A percentile compares a stretch with the other conserved stretches of the same genome.
Evolutionary conservation across 2,797 vertebrate genomes (phyloP).

Genomic region (Chelmon rostratus): DNA sequence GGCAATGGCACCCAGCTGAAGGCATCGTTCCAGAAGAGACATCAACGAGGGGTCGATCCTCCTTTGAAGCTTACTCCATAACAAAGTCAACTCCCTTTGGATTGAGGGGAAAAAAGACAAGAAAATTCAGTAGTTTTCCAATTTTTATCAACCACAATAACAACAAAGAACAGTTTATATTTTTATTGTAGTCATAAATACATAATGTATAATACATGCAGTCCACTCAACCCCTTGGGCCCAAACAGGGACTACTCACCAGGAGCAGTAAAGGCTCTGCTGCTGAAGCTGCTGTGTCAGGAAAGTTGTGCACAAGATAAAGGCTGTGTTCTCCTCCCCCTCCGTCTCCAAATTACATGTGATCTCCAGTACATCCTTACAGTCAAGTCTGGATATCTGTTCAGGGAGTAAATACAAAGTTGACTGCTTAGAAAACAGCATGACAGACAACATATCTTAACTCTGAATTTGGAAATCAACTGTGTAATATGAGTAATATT

Average conservation of each 20-base stretch:
- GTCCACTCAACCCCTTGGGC: background rate
- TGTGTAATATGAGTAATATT: background rate
- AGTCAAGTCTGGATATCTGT: constrained; percentile 96
- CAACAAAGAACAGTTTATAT: background rate
- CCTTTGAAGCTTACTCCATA: constrained; percentile 98
- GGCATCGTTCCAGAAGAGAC: constrained; percentile 96
- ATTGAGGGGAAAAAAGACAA: background rate
- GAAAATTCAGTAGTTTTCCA: background rate
- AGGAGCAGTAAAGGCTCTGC: constrained; percentile 93
- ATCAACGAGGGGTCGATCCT: constrained; percentile 93
- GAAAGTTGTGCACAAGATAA: constrained; percentile 97
- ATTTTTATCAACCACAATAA: background rate
- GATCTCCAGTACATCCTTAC: constrained; percentile 96
- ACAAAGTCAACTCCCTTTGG: constrained; percentile 94
- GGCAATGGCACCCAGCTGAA: constrained; percentile 97
- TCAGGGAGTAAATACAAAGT: constrained; percentile 29
- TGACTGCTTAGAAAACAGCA: constrained; percentile 8
- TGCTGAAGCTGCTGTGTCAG: constrained; percentile 98
- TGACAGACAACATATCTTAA: background rate
- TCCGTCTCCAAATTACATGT: constrained; percentile 97
- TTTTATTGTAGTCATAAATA: background rate
- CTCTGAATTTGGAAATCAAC: background rate
- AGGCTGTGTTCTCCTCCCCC: constrained; percentile 95
- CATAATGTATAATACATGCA: background rate
- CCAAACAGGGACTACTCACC: constrained; percentile 86